These are phyloP conservation scores for Hydrotaea cyrtoneurina DNA, from an alignment of 2,888 invertebrate species.

Conservation along the genomic window DNA sequence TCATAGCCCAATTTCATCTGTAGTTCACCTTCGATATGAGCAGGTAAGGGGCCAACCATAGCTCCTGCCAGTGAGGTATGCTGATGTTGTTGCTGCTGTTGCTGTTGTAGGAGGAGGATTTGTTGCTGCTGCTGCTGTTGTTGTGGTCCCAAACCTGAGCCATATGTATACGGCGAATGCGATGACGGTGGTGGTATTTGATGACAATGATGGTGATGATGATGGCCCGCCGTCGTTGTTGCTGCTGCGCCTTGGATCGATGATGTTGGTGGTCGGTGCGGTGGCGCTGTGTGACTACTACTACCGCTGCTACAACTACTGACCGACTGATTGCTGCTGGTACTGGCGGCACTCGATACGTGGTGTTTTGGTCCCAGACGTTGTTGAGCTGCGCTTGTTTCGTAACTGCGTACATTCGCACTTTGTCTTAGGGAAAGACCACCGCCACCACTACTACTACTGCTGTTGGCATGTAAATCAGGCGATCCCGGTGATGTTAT, in stretches of 20 bases:
- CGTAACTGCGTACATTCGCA: constrained; percentile 72
- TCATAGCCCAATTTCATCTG: constrained; percentile 96
- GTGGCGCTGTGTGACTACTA: constrained; percentile 60
- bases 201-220: constrained; percentile 82
- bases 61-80: constrained; percentile 55
- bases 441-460: constrained; percentile 64
- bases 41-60: constrained; percentile 70
- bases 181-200: constrained; percentile 73
- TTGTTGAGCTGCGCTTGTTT: constrained; percentile 69
- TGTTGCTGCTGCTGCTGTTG: constrained; percentile 62
- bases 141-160: constrained; percentile 66
- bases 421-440: constrained; percentile 61
- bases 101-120: constrained; percentile 46
- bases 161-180: constrained; percentile 71
- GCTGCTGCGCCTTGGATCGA: constrained; percentile 63
- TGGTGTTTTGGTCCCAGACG: constrained; percentile 73
- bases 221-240: constrained; percentile 79
- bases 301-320: constrained; percentile 70
- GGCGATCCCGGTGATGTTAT: constrained; percentile 97
- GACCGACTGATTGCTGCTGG: constrained; percentile 72
- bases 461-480: constrained; percentile 85
- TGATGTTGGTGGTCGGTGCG: constrained; percentile 52
- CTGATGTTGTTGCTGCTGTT: constrained; percentile 43
- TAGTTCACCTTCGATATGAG: constrained; percentile 90
- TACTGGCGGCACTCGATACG: constrained; percentile 71